A percentile compares a stretch with the other conserved stretches of the same genome.
phyloP scores from a whole-genome alignment of 1,140 invertebrate species.

The Drosophila suzukii region DNA sequence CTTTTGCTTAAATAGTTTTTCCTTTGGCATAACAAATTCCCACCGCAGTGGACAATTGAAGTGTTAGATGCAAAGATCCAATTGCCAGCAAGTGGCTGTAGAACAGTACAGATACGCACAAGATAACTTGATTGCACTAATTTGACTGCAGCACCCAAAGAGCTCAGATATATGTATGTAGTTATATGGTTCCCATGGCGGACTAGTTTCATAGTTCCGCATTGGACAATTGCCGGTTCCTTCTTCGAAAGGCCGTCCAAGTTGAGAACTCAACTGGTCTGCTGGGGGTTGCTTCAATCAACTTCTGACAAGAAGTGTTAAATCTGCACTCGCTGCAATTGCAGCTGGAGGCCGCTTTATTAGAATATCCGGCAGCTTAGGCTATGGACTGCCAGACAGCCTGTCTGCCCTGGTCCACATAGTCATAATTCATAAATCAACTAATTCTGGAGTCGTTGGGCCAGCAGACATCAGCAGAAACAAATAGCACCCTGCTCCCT shows the following conservation, averaged over 20 bases:
- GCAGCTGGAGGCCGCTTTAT: conserved; percentile 67
- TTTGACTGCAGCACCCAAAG: conserved; percentile 56
- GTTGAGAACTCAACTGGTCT: conserved; percentile 59
- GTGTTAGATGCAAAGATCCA: conserved; percentile 82
- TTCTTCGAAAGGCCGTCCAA: conserved; percentile 47
- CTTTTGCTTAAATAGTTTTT: conserved; percentile 82
- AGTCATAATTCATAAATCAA: conserved; percentile 84
- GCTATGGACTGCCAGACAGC: conserved; percentile 59
- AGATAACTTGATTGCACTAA: conserved; percentile 84
- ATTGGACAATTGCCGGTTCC: conserved; percentile 76
- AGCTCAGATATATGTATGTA: not conserved
- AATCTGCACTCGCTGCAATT: conserved; percentile 70
- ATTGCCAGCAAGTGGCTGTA: conserved; percentile 70
- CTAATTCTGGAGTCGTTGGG: conserved; percentile 72
- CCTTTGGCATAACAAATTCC: conserved; percentile 75
- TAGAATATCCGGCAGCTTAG: conserved; percentile 82
- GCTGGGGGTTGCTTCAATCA: conserved; percentile 82
- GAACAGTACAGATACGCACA: conserved; percentile 61
- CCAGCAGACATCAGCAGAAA: conserved; percentile 43
- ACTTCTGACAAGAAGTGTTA: conserved; percentile 84
- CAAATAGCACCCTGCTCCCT: conserved; percentile 52
- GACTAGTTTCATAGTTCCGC: conserved; percentile 73
- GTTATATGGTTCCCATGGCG: conserved; percentile 61
- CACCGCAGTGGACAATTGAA: conserved; percentile 70
- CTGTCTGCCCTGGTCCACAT: conserved; percentile 58